Conservation (phyloP, 2,888 invertebrate species). For the Boloria selene region DNA sequence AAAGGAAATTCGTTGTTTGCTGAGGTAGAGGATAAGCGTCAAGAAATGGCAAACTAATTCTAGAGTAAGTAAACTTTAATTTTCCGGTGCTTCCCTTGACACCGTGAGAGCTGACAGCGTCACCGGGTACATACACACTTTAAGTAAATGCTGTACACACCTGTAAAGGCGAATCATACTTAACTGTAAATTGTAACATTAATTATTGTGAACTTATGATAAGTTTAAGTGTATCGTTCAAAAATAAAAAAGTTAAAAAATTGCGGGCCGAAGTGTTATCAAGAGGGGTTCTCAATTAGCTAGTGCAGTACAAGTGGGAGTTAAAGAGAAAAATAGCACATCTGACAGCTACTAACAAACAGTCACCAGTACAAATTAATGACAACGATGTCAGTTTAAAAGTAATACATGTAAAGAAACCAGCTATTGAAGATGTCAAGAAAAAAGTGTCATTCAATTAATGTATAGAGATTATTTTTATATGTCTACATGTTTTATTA, state of each 20-base stretch:
- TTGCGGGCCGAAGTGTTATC: slow-evolving; percentile 65
- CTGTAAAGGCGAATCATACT: too few species aligned
- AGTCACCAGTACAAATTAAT: slow-evolving; percentile 42
- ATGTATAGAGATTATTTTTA: slow-evolving; percentile 21
- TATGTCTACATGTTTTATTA: background rate
- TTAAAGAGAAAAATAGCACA: slow-evolving; percentile 63
- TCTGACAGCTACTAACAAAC: slow-evolving; percentile 37
- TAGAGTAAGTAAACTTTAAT: slow-evolving; percentile 56
- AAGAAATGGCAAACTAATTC: slow-evolving; percentile 84
- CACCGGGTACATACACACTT: too few species aligned
- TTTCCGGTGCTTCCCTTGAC: too few species aligned
- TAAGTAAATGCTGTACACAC: too few species aligned
- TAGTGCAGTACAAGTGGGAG: slow-evolving; percentile 63
- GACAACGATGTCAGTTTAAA: slow-evolving; percentile 45
- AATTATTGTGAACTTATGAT: too few species aligned
- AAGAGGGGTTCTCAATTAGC: slow-evolving; percentile 69
- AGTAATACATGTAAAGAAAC: slow-evolving; percentile 40
- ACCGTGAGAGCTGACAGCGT: too few species aligned
- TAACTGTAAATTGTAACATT: too few species aligned
- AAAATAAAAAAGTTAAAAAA: too few species aligned
- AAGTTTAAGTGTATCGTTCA: too few species aligned
- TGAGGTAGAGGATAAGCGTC: slow-evolving; percentile 85
- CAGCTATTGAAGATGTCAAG: slow-evolving; percentile 58
- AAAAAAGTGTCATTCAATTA: slow-evolving; percentile 74
- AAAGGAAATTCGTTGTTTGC: slow-evolving; percentile 86